A percentile compares a stretch with the other conserved stretches of the same genome.
These are phyloP conservation scores for Bombus superbus DNA, from an alignment of 1,140 invertebrate genomes.

Conservation along the genomic window DNA sequence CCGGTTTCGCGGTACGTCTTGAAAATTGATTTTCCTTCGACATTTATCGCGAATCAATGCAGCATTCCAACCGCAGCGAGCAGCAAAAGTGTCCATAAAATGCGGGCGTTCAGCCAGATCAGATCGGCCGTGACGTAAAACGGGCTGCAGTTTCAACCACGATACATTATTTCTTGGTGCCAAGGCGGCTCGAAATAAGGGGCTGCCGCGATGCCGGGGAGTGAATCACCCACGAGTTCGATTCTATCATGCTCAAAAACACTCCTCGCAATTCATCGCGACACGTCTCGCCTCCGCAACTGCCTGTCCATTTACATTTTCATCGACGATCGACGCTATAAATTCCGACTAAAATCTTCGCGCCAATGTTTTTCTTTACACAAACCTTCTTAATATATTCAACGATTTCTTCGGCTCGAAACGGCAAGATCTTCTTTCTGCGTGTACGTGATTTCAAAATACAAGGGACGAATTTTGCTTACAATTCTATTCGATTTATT, in stretches of 20 bases:
- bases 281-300: background rate
- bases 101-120: slow-evolving; percentile 55
- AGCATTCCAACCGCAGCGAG: slow-evolving; percentile 10
- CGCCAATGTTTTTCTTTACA: background rate
- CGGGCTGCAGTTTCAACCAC: slow-evolving; percentile 29
- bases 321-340: slow-evolving; percentile 10
- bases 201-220: background rate
- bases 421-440: background rate
- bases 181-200: slow-evolving; percentile 45
- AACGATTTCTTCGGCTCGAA: background rate
- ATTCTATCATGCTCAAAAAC: slow-evolving; percentile 25
- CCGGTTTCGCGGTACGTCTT: background rate
- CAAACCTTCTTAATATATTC: background rate
- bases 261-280: slow-evolving; percentile 16
- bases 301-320: slow-evolving; percentile 43
- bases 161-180: slow-evolving; percentile 52
- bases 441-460: background rate
- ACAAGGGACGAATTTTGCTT: background rate
- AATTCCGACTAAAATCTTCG: background rate
- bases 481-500: background rate
- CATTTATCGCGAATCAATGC: slow-evolving; percentile 53
- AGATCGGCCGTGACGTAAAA: slow-evolving; percentile 45
- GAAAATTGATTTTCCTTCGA: slow-evolving; percentile 45
- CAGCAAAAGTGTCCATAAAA: slow-evolving; percentile 53
- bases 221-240: slow-evolving; percentile 32